Evolutionary conservation across 2,797 vertebrate species (phyloP).

Genomic region (Botia almorhae): DNA sequence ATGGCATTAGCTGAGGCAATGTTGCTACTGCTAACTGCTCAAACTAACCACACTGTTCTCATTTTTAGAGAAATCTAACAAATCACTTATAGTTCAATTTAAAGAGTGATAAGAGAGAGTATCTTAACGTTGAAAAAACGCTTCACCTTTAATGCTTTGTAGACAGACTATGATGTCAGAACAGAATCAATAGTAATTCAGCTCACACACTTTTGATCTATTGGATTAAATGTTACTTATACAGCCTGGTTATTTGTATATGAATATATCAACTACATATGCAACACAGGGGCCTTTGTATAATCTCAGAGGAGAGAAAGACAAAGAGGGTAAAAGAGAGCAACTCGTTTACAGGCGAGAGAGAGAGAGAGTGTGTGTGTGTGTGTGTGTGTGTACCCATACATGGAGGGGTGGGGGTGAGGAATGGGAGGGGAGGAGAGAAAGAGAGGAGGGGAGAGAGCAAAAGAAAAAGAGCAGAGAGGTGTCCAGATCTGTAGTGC

Average conservation of each 20-base stretch:
- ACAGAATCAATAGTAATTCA: background rate
- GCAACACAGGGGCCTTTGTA: background rate
- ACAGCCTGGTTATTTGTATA: background rate
- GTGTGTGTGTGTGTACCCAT: slow-evolving; percentile 48
- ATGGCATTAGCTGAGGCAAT: no score
- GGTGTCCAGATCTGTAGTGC: slow-evolving; percentile 56
- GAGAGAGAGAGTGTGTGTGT: slow-evolving; percentile 19
- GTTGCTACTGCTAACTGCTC: no score
- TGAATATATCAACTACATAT: background rate
- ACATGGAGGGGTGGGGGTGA: slow-evolving; percentile 56
- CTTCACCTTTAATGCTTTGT: no score
- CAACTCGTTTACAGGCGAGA: slow-evolving; percentile 27
- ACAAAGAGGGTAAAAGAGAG: slow-evolving; percentile 14
- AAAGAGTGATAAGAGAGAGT: no score
- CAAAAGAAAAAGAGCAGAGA: slow-evolving; percentile 36
- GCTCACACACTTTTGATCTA: background rate
- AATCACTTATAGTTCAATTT: no score
- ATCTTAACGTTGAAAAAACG: no score
- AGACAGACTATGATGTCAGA: background rate
- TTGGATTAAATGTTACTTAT: background rate
- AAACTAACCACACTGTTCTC: no score
- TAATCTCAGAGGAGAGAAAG: slow-evolving; percentile 20
- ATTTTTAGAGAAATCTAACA: no score
- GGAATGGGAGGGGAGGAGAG: slow-evolving; percentile 47
- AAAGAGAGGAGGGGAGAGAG: slow-evolving; percentile 52